Evolutionary conservation across 1,140 invertebrate genomes (phyloP).

Genomic region (Polypedilum pembai): DNA sequence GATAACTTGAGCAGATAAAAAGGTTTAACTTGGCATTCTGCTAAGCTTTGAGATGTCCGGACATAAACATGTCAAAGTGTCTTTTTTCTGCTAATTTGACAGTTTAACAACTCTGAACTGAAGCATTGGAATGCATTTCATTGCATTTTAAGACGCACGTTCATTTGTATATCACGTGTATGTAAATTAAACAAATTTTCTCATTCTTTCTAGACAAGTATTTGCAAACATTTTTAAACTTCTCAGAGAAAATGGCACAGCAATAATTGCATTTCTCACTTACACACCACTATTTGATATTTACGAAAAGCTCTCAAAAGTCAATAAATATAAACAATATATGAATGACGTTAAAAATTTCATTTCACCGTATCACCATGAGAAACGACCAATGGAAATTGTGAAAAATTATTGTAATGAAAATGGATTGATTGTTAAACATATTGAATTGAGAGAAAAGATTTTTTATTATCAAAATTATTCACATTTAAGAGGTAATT

Average conservation of each 20-base stretch:
- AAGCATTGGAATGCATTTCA: not conserved
- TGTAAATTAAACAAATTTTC: too few species aligned
- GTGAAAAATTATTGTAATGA: slow-evolving; percentile 54
- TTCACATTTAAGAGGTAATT: slow-evolving; percentile 52
- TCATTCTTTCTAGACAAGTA: slow-evolving; percentile 46
- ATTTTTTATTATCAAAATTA: slow-evolving; percentile 56
- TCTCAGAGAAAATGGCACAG: slow-evolving; percentile 57
- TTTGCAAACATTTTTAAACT: slow-evolving; percentile 58
- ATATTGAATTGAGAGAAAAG: slow-evolving; percentile 56
- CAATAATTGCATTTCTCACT: slow-evolving; percentile 60
- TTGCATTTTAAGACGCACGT: not conserved
- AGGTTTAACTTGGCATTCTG: too few species aligned
- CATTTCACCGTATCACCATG: slow-evolving; percentile 59
- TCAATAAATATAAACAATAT: slow-evolving; percentile 55
- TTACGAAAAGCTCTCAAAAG: slow-evolving; percentile 53
- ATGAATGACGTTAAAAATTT: slow-evolving; percentile 58
- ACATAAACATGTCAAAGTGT: too few species aligned
- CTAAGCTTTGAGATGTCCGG: too few species aligned
- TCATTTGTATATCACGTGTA: too few species aligned
- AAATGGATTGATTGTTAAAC: slow-evolving; percentile 57
- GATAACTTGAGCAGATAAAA: too few species aligned
- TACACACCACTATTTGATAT: slow-evolving; percentile 63
- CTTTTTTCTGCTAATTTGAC: too few species aligned
- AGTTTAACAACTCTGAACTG: too few species aligned
- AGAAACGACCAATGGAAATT: slow-evolving; percentile 52